phyloP scores from a whole-genome alignment of 1,140 invertebrate genomes.

The Drosophila hydei region DNA sequence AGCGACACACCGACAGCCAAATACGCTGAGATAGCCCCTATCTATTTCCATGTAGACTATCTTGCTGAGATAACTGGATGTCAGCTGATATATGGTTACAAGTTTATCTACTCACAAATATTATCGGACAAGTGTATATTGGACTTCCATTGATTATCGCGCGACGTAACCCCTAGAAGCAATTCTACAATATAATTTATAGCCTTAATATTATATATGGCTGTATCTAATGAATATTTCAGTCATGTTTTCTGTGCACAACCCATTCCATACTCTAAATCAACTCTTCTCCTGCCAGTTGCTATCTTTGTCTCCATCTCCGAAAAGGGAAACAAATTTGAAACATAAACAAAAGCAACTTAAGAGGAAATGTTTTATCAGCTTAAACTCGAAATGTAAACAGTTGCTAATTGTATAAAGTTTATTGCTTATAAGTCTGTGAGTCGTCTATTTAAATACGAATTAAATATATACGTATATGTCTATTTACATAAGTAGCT shows the following conservation, averaged over 20 bases:
- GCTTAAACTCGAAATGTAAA: slow-evolving; percentile 9
- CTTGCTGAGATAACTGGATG: slow-evolving; percentile 4
- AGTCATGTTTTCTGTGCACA: too few species aligned
- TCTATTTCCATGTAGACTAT: background rate
- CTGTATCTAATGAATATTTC: too few species aligned
- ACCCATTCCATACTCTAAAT: too few species aligned
- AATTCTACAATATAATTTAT: too few species aligned
- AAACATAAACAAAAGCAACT: background rate
- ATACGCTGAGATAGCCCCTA: slow-evolving; percentile 6
- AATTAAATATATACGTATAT: background rate
- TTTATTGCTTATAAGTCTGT: slow-evolving; percentile 10
- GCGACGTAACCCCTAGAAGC: too few species aligned
- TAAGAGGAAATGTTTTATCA: background rate
- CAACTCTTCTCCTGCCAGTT: too few species aligned
- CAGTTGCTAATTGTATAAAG: background rate
- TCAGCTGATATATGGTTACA: background rate
- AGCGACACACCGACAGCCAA: background rate
- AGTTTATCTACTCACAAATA: background rate
- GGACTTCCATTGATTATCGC: background rate
- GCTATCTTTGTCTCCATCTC: too few species aligned
- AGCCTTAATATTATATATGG: too few species aligned
- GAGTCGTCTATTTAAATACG: background rate
- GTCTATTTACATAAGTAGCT: background rate
- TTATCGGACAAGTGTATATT: background rate
- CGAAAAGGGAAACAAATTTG: background rate